Evolutionary conservation across 2,113 vertebrate species (phyloP), one percentile per base, ranked within the genome.

Genomic region (Zosterops japonicus): DNA sequence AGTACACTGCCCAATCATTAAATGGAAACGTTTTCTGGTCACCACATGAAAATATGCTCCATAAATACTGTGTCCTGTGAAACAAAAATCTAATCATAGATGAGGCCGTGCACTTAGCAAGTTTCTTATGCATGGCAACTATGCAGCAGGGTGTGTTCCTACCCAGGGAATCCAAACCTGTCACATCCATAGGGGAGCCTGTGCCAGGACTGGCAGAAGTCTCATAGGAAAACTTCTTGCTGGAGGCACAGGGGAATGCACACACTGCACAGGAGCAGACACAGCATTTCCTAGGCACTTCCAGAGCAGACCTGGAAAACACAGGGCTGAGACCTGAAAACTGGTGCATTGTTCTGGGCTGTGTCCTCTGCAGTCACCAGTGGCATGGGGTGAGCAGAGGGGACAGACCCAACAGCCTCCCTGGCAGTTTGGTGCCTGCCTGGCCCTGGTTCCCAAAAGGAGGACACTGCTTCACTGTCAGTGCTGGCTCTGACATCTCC

Each of bases 1-100:
- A 95, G 81, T 79, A 80, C 33, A 63, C 50, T 64, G 50, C 69
- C 42, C 53, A 82, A 7, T 87, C 78, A 83, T 91, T 85, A 90
- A 95, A 93, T 83, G 74, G 74, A 93, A 92, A 80, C 35, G 20
- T 74, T 85, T 89, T 93, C 84, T 85, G 84, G 91, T 61, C 81
- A 76, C 65, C 53, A 83, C 41, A 28, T 72, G 78, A 93, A 96
- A 91, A 96, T 85, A 57, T 57, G 42, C 50, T 80, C 65, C 89
- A 85, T 93, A 94, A 93, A 95, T 95, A 85, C 50, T 61, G 36
- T 87, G 41, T 28, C 36, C 57, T 18, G 25, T 72, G 84, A 85
- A 95, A 93, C 1, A 1, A 91, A 87, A 87, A 90, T 72, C 78
- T 90, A 84, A 91, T 83, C 78, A 42, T 2, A 71, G 84, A 65